Percentiles rank a stretch among this genome's conserved stretches.
Conservation (phyloP, 2,113 vertebrate species). For the Rutilus rutilus region DNA sequence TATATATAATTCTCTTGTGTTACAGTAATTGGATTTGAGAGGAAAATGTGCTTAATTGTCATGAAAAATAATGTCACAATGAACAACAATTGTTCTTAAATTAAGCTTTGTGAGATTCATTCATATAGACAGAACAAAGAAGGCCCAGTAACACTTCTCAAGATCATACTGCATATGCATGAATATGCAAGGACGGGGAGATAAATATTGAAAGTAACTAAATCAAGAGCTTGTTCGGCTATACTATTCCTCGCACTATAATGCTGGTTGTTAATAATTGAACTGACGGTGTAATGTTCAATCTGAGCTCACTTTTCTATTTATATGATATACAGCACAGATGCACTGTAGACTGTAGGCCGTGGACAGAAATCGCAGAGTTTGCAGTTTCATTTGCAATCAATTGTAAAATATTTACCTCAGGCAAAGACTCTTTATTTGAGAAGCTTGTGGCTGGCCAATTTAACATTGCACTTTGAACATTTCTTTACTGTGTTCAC, state of each 20-base stretch:
- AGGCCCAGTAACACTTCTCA: not conserved
- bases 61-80: too few species aligned
- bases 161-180: not conserved
- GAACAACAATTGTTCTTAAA: not conserved
- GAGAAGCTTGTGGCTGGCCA: not conserved
- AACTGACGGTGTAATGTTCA: not conserved
- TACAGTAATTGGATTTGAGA: not conserved
- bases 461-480: slow-evolving; percentile 13
- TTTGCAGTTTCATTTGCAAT: not conserved
- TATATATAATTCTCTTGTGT: not conserved
- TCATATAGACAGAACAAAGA: not conserved
- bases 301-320: not conserved
- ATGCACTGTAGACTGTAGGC: not conserved
- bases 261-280: slow-evolving; percentile 33
- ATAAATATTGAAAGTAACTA: slow-evolving; percentile 11
- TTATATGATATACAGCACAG: slow-evolving; percentile 23
- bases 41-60: not conserved
- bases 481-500: slow-evolving; percentile 9
- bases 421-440: not conserved
- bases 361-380: not conserved
- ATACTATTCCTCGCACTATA: not conserved
- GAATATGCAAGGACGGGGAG: not conserved
- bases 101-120: not conserved
- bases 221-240: slow-evolving; percentile 10
- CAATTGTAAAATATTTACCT: slow-evolving; percentile 30